These are phyloP conservation scores for Drosophila lacertosa DNA, from an alignment of 1,140 invertebrate species.

Conservation along the genomic window DNA sequence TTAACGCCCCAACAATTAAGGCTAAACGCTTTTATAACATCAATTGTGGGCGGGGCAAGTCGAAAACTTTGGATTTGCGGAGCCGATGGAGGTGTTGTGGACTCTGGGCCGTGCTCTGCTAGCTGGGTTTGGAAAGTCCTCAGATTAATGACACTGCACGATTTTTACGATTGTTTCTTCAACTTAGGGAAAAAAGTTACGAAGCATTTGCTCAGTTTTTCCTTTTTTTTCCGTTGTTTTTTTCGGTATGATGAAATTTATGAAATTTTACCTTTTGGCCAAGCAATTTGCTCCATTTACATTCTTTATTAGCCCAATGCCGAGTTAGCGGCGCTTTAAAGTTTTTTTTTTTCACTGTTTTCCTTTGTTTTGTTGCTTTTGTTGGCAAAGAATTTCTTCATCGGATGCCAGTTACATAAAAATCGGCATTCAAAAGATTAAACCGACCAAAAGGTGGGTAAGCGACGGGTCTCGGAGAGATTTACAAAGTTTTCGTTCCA, in stretches of 20 bases:
- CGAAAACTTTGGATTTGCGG: conserved; percentile 28
- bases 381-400: conserved; percentile 41
- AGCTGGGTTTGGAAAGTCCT: conserved; percentile 28
- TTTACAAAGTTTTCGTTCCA: conserved; percentile 13
- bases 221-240: conserved; percentile 28
- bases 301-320: conserved; percentile 73
- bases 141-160: conserved; percentile 63
- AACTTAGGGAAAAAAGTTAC: conserved; percentile 56
- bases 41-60: conserved; percentile 35
- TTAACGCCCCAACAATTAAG: conserved; percentile 64
- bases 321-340: conserved; percentile 45
- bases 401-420: conserved; percentile 42
- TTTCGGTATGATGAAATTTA: conserved; percentile 56
- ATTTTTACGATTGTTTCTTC: conserved; percentile 65
- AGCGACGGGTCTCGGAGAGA: not conserved
- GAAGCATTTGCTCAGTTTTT: conserved; percentile 33
- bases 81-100: not conserved
- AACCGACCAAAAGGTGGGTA: conserved; percentile 7
- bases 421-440: conserved; percentile 50
- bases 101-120: no score
- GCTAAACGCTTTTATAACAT: conserved; percentile 63
- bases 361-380: conserved; percentile 15
- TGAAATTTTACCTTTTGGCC: conserved; percentile 78
- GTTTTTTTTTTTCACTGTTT: conserved; percentile 23
- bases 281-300: conserved; percentile 81